Conservation (phyloP, 2,888 invertebrate genomes). For the Choreutis nemorana region DNA sequence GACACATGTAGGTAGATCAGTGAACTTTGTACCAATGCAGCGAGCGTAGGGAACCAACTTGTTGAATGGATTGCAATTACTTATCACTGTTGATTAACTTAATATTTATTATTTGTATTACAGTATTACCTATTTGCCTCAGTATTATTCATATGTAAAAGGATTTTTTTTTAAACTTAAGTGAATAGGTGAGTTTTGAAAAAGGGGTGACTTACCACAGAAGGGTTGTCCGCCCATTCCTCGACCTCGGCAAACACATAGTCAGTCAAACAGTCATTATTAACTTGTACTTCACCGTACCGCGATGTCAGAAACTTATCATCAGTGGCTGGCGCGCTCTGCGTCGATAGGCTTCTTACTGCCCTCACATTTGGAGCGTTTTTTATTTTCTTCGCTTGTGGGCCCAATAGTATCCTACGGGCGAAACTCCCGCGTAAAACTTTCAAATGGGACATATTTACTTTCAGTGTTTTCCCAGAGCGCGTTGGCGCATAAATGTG, state of each 20-base stretch:
- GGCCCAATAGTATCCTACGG: slow-evolving; percentile 34
- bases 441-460: slow-evolving; percentile 53
- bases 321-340: slow-evolving; percentile 34
- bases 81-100: too few species aligned
- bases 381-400: slow-evolving; percentile 14
- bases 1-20: slow-evolving; percentile 23
- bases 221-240: slow-evolving; percentile 66
- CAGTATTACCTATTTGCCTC: too few species aligned
- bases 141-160: too few species aligned
- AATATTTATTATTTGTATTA: too few species aligned
- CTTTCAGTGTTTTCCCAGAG: slow-evolving; percentile 31
- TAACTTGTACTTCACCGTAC: slow-evolving; percentile 61
- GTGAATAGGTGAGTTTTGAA: neutral
- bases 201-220: slow-evolving; percentile 66
- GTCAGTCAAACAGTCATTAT: slow-evolving; percentile 66
- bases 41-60: too few species aligned
- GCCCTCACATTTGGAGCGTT: slow-evolving; percentile 16
- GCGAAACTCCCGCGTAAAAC: slow-evolving; percentile 50
- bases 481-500: slow-evolving; percentile 33
- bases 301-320: slow-evolving; percentile 37
- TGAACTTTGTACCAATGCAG: slow-evolving; percentile 58
- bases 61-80: too few species aligned
- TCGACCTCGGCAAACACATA: slow-evolving; percentile 66
- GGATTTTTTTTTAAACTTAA: neutral
- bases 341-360: slow-evolving; percentile 34